These are phyloP conservation scores for Ptychoptera contaminata DNA, from an alignment of 2,888 invertebrate genomes.

Conservation along the genomic window DNA sequence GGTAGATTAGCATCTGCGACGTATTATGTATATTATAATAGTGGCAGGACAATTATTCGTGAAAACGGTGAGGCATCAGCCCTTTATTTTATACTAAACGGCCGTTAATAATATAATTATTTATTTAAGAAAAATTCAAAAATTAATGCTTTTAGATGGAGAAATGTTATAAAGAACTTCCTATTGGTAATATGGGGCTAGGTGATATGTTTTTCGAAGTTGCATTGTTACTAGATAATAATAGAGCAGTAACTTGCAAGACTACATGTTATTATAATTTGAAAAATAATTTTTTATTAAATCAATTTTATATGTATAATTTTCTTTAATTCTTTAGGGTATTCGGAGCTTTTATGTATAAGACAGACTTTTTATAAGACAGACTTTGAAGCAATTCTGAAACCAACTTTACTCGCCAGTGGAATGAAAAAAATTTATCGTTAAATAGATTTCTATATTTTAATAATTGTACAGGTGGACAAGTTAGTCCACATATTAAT, in stretches of 20 bases:
- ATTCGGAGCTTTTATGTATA: conserved; percentile 44
- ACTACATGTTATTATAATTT: conserved; percentile 32
- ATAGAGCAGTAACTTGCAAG: conserved; percentile 42
- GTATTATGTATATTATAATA: conserved; percentile 11
- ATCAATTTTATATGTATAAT: neutral
- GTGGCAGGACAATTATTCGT: conserved; percentile 42
- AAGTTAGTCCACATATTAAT: conserved; percentile 14
- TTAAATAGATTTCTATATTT: conserved; percentile 23
- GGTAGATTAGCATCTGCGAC: neutral
- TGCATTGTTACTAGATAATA: conserved; percentile 42
- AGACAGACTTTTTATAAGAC: conserved; percentile 45
- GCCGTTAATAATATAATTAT: conserved; percentile 17
- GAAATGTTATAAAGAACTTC: conserved; percentile 22
- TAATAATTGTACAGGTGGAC: conserved; percentile 18
- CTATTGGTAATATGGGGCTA: conserved; percentile 36
- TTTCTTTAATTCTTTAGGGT: conserved; percentile 24
- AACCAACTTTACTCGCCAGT: conserved; percentile 21
- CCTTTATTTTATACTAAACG: conserved; percentile 47
- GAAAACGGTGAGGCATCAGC: conserved; percentile 42
- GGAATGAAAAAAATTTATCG: conserved; percentile 21
- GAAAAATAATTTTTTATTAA: neutral
- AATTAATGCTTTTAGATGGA: neutral
- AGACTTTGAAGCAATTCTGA: conserved; percentile 34
- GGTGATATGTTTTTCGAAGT: conserved; percentile 54
- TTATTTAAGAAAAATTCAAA: too few species aligned